Evolutionary conservation across 2,797 vertebrate species (phyloP).

Genomic region (Pelobates cultripes): DNA sequence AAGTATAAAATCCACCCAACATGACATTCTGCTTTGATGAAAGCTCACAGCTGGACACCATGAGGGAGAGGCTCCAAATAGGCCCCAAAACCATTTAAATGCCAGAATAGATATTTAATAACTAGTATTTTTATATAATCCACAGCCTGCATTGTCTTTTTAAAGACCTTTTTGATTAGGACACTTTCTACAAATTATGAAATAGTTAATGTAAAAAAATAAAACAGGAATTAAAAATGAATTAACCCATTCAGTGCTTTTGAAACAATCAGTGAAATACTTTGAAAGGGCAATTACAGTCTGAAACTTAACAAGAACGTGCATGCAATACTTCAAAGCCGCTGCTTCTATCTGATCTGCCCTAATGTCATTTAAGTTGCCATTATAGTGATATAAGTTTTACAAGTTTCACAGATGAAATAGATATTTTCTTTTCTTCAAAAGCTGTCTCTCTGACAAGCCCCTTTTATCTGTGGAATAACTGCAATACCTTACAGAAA

Average conservation of each 20-base stretch:
- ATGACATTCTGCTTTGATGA: too few species aligned
- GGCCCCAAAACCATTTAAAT: too few species aligned
- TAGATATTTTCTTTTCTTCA: background rate
- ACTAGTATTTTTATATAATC: too few species aligned
- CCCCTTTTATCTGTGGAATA: constrained; percentile 5
- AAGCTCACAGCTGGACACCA: too few species aligned
- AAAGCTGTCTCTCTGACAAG: background rate
- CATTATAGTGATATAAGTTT: constrained; percentile 16
- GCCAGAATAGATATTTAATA: too few species aligned
- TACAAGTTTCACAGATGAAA: constrained; percentile 2
- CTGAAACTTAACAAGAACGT: constrained; percentile 14
- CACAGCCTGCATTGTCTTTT: too few species aligned
- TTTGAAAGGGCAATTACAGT: constrained; percentile 10
- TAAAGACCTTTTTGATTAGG: too few species aligned
- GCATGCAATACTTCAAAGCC: constrained; percentile 36
- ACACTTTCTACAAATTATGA: too few species aligned
- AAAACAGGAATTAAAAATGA: background rate
- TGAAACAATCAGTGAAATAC: constrained; percentile 33
- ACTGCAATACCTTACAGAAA: background rate
- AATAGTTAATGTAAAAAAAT: too few species aligned
- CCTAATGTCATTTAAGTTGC: constrained; percentile 36
- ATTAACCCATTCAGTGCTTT: constrained; percentile 9
- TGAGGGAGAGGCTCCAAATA: too few species aligned
- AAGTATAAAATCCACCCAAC: too few species aligned
- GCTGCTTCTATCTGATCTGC: constrained; percentile 35